These are phyloP conservation scores for Colletes collaris DNA, from an alignment of 2,888 invertebrate species.

Conservation along the genomic window DNA sequence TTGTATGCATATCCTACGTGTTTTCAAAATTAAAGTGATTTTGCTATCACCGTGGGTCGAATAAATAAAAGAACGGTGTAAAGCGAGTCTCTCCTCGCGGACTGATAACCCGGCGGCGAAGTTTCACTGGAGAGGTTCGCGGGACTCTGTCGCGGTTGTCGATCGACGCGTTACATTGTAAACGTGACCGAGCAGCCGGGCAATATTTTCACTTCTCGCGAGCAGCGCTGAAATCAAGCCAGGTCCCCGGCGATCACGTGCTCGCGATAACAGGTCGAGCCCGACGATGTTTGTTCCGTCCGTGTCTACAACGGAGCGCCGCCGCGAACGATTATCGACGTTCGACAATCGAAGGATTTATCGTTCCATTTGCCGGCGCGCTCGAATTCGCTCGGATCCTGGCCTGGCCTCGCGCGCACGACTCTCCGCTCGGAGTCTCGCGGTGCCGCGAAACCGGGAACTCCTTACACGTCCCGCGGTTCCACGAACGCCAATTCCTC, in stretches of 20 bases:
- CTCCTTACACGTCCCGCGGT: slow-evolving; percentile 60
- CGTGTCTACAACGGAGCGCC: slow-evolving; percentile 66
- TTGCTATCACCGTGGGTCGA: too few species aligned
- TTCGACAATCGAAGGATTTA: slow-evolving; percentile 76
- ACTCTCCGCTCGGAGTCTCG: slow-evolving; percentile 38
- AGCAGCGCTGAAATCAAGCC: slow-evolving; percentile 50
- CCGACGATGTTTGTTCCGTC: slow-evolving; percentile 72
- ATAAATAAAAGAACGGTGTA: too few species aligned
- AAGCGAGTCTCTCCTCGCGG: neutral
- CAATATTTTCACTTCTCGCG: slow-evolving; percentile 56
- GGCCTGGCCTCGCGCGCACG: slow-evolving; percentile 41
- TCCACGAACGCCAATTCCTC: slow-evolving; percentile 48
- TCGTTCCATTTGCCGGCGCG: slow-evolving; percentile 65
- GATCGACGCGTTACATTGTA: slow-evolving; percentile 55
- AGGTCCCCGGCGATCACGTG: slow-evolving; percentile 65
- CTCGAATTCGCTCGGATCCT: slow-evolving; percentile 50
- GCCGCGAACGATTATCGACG: slow-evolving; percentile 73
- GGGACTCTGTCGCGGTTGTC: slow-evolving; percentile 39
- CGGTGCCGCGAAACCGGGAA: slow-evolving; percentile 51
- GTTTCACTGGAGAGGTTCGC: slow-evolving; percentile 34
- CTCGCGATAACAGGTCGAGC: slow-evolving; percentile 66
- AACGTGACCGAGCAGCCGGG: slow-evolving; percentile 61
- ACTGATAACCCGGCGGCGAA: neutral
- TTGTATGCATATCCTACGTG: too few species aligned
- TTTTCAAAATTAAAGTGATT: too few species aligned